These are phyloP conservation scores for Sesia bembeciformis DNA, from an alignment of 2,888 invertebrate genomes.

Conservation along the genomic window DNA sequence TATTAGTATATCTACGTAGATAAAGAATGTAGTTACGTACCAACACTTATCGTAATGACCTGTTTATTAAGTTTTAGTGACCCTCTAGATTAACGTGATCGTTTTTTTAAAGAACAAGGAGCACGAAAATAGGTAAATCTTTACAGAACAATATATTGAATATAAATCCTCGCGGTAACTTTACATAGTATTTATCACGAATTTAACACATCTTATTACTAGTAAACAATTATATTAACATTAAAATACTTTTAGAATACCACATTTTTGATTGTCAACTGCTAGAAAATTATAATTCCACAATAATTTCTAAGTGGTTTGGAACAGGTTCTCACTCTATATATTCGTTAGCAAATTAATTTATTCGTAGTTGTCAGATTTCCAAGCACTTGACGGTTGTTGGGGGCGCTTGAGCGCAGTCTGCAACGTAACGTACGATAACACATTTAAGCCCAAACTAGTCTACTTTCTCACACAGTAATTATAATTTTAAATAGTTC, in stretches of 20 bases:
- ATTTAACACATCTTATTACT: conserved; percentile 56
- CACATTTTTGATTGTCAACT: conserved; percentile 37
- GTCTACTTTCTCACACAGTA: conserved; percentile 34
- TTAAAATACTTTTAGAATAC: conserved; percentile 55
- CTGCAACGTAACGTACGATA: conserved; percentile 25
- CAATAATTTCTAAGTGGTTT: conserved; percentile 30
- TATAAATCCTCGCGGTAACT: conserved; percentile 46
- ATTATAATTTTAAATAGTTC: conserved; percentile 23
- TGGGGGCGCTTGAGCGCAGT: conserved; percentile 27
- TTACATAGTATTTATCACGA: conserved; percentile 52
- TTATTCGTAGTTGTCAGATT: neutral
- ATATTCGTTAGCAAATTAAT: conserved; percentile 11
- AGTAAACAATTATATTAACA: conserved; percentile 54
- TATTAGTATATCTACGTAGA: too few species aligned
- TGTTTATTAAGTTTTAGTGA: neutral
- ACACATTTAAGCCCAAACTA: conserved; percentile 32
- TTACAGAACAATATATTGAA: conserved; percentile 30
- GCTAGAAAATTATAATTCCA: conserved; percentile 34
- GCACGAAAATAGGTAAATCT: conserved; percentile 29
- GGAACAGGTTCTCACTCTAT: conserved; percentile 26
- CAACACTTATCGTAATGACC: neutral
- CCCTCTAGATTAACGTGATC: neutral
- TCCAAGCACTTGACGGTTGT: conserved; percentile 10
- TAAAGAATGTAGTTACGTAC: neutral
- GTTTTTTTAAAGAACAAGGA: conserved; percentile 15